Conservation (phyloP, 2,797 vertebrate species). For the Parambassis ranga region DNA sequence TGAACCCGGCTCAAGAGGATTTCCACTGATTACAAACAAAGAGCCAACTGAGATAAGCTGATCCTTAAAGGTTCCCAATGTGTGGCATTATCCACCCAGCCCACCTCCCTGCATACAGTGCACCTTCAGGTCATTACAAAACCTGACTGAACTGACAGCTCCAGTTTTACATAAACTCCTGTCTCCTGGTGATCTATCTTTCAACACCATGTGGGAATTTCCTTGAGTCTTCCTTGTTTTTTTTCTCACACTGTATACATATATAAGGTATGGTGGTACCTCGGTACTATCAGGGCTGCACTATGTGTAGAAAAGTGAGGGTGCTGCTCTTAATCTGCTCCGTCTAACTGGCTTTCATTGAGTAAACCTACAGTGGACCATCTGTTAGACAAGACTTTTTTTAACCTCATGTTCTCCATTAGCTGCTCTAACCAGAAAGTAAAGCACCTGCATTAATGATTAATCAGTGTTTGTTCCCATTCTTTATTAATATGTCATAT, state of each 20-base stretch:
- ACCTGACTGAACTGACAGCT: neutral
- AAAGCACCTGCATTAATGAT: constrained; percentile 7
- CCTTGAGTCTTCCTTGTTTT: neutral
- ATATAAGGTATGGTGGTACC: no score
- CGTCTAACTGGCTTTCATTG: constrained; percentile 34
- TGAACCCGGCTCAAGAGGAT: constrained; percentile 69
- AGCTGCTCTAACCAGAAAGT: constrained; percentile 11
- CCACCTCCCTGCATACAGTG: neutral
- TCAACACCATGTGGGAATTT: neutral
- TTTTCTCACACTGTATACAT: neutral
- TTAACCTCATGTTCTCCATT: neutral
- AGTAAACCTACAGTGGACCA: constrained; percentile 12
- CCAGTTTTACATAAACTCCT: constrained; percentile 45
- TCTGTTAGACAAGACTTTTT: constrained; percentile 15
- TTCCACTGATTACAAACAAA: constrained; percentile 76
- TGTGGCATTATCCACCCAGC: neutral
- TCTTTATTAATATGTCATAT: neutral
- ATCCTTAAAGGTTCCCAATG: constrained; percentile 49
- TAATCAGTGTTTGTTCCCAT: neutral
- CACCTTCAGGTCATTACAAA: neutral
- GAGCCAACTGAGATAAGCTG: constrained; percentile 69
- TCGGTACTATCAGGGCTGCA: no score
- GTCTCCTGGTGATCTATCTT: constrained; percentile 34
- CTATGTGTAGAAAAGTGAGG: neutral
- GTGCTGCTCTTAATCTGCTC: constrained; percentile 30